Evolutionary conservation across 1,140 invertebrate genomes (phyloP), one percentile per base, ranked within the genome.

Genomic region (Temnothorax curvispinosus): DNA sequence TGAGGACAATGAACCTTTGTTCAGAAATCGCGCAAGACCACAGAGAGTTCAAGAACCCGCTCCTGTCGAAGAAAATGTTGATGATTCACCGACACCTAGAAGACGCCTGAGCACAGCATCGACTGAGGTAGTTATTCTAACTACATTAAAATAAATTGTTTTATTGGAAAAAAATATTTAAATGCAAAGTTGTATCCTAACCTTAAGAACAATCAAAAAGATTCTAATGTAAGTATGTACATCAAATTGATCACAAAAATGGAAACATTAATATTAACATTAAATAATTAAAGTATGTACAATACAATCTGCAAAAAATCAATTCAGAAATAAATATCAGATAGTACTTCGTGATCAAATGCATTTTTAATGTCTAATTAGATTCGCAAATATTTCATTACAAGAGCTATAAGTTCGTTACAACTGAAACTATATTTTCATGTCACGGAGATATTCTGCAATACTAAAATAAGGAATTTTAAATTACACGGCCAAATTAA

Each of bases 1-100:
- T 88, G 96, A 96, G 89, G 94, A 95, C 44, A 93, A 89, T 32
- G 96, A 92, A 84, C 8, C 69, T 0, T 9, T 62, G 32, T 15
- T 56, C 1, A 93, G 93, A 71, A 89, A 38, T 5, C 92, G 94
- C 0, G 89, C 87, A n/a, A 92, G 91, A 87, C 93, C 94, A 0
- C 93, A 94, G 0, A 86, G 86, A 15, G 60, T 92, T 21, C 93
- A 93, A 47, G 94, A 95, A 67, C 87, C 92, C 0, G 91, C 87
- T 11, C 88, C 92, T 1, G 91, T 92, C 0, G 91, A 94, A 75
- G 94, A 94, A 69, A 15, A 58, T 0, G 41, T 87, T 0, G 92
- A 94, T 6, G 94, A 94, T 0, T 44, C 44, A 11, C 54, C 89
- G 15, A 32, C 60, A 54, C 75, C 87, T 7, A 93, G 93, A 88